Evolutionary conservation across 2,113 vertebrate genomes (phyloP).

Genomic region (Orthonyx spaldingii): DNA sequence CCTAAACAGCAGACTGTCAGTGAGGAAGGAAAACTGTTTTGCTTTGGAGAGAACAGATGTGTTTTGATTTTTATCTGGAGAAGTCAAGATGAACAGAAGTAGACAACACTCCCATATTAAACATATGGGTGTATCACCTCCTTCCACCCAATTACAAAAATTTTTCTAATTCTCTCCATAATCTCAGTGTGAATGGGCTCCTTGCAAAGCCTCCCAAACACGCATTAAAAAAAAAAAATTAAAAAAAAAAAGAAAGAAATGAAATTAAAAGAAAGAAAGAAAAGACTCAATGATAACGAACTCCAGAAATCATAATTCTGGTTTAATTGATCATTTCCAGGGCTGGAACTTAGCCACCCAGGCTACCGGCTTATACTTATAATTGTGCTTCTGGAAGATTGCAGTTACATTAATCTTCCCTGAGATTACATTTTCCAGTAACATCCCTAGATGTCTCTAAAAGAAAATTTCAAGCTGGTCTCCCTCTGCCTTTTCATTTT

Average conservation of each 20-base stretch:
- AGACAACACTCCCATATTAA: not conserved
- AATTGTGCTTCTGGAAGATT: conserved; percentile 22
- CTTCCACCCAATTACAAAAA: not conserved
- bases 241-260: too few species aligned
- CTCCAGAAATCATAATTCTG: not conserved
- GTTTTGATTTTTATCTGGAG: not conserved
- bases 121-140: not conserved
- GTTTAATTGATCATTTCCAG: not conserved
- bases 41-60: not conserved
- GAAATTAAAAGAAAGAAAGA: not conserved
- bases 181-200: not conserved
- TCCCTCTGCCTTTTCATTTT: conserved; percentile 22
- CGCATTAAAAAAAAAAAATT: fast-evolving
- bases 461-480: not conserved
- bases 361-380: not conserved
- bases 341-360: not conserved
- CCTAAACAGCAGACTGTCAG: not conserved
- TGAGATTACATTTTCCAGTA: conserved; percentile 26
- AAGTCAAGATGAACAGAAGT: not conserved
- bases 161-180: not conserved
- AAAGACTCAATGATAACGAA: not conserved
- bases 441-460: conserved; percentile 17
- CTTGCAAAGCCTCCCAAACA: not conserved
- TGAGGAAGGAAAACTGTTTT: not conserved
- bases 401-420: conserved; percentile 46